These are phyloP conservation scores for Takifugu bimaculatus DNA, from an alignment of 2,113 vertebrate species.

Conservation along the genomic window DNA sequence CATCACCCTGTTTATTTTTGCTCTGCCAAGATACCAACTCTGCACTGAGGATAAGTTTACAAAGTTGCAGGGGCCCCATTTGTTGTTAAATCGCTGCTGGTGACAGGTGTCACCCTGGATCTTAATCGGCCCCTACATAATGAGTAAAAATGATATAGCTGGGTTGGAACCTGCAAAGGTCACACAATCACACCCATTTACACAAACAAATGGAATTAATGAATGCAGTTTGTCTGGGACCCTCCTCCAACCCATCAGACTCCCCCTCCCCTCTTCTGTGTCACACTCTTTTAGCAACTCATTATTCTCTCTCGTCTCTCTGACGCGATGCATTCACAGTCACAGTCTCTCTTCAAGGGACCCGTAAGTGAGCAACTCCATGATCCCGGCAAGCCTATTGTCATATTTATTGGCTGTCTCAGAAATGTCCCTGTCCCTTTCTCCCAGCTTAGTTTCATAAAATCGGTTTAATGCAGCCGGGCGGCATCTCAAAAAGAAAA, in stretches of 20 bases:
- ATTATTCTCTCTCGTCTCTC: conserved; percentile 27
- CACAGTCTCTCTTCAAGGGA: conserved; percentile 16
- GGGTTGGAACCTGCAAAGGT: conserved; percentile 81
- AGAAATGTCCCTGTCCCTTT: conserved; percentile 23
- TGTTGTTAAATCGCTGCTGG: conserved; percentile 84
- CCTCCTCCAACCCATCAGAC: background rate
- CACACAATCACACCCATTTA: conserved; percentile 82
- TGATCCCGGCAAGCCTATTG: conserved; percentile 14
- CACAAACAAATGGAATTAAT: conserved; percentile 87
- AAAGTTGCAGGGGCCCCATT: conserved; percentile 75
- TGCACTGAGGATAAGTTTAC: conserved; percentile 49
- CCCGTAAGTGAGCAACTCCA: conserved; percentile 23
- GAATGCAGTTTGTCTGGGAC: conserved; percentile 74
- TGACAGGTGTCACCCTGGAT: conserved; percentile 78
- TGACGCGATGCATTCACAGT: conserved; percentile 16
- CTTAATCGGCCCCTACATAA: conserved; percentile 80
- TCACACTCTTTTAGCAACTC: conserved; percentile 29
- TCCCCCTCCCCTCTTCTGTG: conserved; percentile 6
- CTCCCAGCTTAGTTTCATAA: conserved; percentile 49
- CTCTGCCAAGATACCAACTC: conserved; percentile 34
- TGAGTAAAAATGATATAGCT: conserved; percentile 87
- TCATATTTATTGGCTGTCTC: conserved; percentile 44
- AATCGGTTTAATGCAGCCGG: conserved; percentile 60
- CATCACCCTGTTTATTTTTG: conserved; percentile 38
- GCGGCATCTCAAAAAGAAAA: conserved; percentile 40